Evolutionary conservation across 2,113 vertebrate species (phyloP).

Genomic region (Hippocampus guttulatus): DNA sequence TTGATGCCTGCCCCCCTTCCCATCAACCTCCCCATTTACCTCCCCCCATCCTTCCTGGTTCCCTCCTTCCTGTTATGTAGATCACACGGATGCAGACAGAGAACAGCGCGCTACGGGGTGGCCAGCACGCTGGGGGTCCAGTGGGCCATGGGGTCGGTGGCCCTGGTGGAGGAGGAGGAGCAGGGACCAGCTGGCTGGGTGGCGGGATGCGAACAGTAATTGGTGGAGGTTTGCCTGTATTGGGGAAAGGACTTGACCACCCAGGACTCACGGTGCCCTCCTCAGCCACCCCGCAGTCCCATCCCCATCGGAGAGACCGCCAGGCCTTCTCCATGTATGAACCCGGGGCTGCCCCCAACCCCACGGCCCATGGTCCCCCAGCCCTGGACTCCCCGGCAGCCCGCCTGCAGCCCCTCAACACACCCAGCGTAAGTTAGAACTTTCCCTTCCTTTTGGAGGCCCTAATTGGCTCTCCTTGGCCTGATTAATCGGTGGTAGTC

Average conservation of each 20-base stretch:
- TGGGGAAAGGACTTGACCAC: slow-evolving; percentile 51
- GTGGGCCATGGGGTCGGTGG: slow-evolving; percentile 59
- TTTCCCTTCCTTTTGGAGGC: slow-evolving; percentile 25
- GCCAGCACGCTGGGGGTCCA: slow-evolving; percentile 72
- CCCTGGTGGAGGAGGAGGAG: slow-evolving; percentile 59
- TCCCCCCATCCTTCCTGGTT: slow-evolving; percentile 36
- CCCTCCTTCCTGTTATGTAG: slow-evolving; percentile 69
- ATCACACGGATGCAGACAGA: slow-evolving; percentile 97
- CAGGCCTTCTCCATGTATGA: slow-evolving; percentile 97
- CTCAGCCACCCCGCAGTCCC: slow-evolving; percentile 48
- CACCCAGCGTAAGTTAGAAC: slow-evolving; percentile 80
- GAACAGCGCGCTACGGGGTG: slow-evolving; percentile 83
- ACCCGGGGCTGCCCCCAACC: slow-evolving; percentile 78
- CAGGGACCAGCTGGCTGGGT: slow-evolving; percentile 58
- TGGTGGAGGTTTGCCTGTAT: slow-evolving; percentile 40
- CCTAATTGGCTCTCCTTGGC: slow-evolving; percentile 40
- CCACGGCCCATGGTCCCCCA: slow-evolving; percentile 80
- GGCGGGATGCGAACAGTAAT: slow-evolving; percentile 53
- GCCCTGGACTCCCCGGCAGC: slow-evolving; percentile 83
- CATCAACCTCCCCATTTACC: slow-evolving; percentile 50
- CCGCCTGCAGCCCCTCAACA: slow-evolving; percentile 86
- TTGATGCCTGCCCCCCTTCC: slow-evolving; percentile 38
- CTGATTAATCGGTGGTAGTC: slow-evolving; percentile 22
- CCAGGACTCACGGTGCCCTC: slow-evolving; percentile 48
- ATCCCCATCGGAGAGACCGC: slow-evolving; percentile 80